These are phyloP conservation scores for Manis javanica DNA, from an alignment of 2,797 vertebrate genomes.

Conservation along the genomic window DNA sequence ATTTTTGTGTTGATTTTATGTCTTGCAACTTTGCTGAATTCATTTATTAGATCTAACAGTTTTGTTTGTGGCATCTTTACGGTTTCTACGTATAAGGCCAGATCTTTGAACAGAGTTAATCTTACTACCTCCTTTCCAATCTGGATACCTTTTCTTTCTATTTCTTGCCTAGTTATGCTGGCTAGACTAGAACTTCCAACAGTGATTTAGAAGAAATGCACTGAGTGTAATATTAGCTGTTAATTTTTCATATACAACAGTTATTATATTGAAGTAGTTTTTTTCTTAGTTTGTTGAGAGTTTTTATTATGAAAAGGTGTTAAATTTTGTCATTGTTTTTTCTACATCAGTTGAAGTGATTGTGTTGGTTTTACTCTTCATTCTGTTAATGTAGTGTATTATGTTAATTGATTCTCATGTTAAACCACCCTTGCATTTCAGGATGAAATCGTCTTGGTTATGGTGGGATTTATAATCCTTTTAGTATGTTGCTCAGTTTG, in stretches of 20 bases:
- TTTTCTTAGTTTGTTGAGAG: not conserved
- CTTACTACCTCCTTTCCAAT: not conserved
- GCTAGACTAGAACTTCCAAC: not conserved
- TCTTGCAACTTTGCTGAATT: not conserved
- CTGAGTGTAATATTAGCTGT: not conserved
- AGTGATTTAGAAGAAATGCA: not conserved
- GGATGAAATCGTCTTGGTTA: not conserved
- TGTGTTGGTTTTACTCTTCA: not conserved
- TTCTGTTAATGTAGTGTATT: not conserved
- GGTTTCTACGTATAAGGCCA: not conserved
- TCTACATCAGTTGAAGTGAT: not conserved
- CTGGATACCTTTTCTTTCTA: not conserved
- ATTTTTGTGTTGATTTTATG: not conserved
- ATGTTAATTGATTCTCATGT: not conserved
- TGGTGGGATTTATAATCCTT: not conserved
- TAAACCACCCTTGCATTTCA: not conserved
- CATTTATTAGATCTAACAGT: not conserved
- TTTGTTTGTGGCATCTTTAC: not conserved
- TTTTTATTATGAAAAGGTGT: not conserved
- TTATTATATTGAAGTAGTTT: not conserved
- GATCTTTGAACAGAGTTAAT: not conserved
- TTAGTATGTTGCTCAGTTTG: not conserved
- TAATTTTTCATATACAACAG: not conserved
- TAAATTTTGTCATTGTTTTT: constrained; percentile 11
- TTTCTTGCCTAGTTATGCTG: not conserved